A percentile compares a stretch with the other conserved stretches of the same genome.
Evolutionary conservation across 1,140 invertebrate species (phyloP).

Genomic region (Streblospio benedicti): DNA sequence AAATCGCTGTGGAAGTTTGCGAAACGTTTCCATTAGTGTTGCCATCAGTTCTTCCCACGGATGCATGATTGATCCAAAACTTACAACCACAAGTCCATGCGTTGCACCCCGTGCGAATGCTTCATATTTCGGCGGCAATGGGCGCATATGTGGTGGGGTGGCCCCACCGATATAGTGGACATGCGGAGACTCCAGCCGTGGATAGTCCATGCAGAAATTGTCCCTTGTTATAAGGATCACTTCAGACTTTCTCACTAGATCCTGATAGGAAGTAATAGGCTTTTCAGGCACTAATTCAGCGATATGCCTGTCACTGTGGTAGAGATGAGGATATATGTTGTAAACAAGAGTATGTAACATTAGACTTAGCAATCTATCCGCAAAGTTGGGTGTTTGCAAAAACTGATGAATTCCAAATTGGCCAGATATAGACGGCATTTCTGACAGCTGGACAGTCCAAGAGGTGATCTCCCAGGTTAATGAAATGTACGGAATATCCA

Average conservation of each 20-base stretch:
- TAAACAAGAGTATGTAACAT: neutral
- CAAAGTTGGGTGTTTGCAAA: neutral
- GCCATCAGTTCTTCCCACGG: too few relatives aligned
- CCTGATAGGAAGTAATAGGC: neutral
- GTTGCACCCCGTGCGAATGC: too few relatives aligned
- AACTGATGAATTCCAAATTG: neutral
- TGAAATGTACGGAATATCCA: constrained; percentile 8
- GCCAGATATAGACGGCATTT: constrained; percentile 1
- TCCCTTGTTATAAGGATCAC: neutral
- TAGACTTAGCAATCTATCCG: neutral
- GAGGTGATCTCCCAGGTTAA: neutral
- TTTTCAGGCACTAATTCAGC: neutral
- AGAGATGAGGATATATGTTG: neutral
- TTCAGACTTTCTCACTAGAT: constrained; percentile 2
- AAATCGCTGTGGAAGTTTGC: constrained; percentile 48
- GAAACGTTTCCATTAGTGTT: constrained; percentile 45
- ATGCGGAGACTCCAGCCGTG: neutral
- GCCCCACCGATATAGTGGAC: constrained; percentile 5
- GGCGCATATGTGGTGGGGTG: neutral
- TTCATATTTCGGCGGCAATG: too few relatives aligned
- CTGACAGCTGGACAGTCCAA: constrained; percentile 1
- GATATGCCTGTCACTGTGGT: too few relatives aligned
- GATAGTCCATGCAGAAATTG: neutral
- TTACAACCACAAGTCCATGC: too few relatives aligned
- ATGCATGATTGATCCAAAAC: too few relatives aligned